Base-by-base conservation (phyloP, 30 jellyfish, hydroid and myxozoan species). In the Turritopsis dohrnii region DNA sequence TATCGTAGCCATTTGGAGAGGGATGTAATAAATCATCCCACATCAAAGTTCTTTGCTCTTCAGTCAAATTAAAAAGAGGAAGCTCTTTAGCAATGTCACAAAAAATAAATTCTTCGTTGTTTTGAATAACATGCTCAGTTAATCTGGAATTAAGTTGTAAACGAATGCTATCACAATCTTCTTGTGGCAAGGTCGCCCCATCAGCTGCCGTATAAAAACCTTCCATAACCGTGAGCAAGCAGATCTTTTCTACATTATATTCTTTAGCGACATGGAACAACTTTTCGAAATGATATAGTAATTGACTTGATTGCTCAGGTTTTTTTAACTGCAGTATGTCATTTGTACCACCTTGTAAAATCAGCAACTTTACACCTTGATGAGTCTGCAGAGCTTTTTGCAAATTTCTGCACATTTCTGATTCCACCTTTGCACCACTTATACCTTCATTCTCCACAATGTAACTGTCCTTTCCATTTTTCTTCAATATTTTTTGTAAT, bases 11-110 rank as follows among this genome's bases (percentile, higher is more conserved):
- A 54, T 24, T 17, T 13, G 92, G 87, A 18, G 90, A 85, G 31
- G 81, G 95, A 80, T 94, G 99, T 17, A 94, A 52, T 29, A 71
- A 75, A 71, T 94, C 99, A 74, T 94, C 99, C 99, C 99, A 94
- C 21, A 53, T 66, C 22, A 65, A 52, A 20, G 88, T 81, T 29
- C 86, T 52, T 22, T 88, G 96, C 27, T 86, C 94, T 21, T 89
- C 94, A 22, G 52, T 71, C 84, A 94, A 74, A 16, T 90, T 72
- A 71, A 89, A 82, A 24, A 17, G 80, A 18, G 99, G 99, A 81
- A 88, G 28, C 79, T 86, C 88, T 24, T 79, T 84, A 0, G 96
- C 96, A 28, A 94, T 29, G 72, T 94, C 99, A 80, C 99, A 94
- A 24, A 89, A 75, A 5, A 82, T 65, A 17, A 21, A 1, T 1